phyloP scores from a whole-genome alignment of 2,888 invertebrate genomes.

The Dexiosoma caninum region DNA sequence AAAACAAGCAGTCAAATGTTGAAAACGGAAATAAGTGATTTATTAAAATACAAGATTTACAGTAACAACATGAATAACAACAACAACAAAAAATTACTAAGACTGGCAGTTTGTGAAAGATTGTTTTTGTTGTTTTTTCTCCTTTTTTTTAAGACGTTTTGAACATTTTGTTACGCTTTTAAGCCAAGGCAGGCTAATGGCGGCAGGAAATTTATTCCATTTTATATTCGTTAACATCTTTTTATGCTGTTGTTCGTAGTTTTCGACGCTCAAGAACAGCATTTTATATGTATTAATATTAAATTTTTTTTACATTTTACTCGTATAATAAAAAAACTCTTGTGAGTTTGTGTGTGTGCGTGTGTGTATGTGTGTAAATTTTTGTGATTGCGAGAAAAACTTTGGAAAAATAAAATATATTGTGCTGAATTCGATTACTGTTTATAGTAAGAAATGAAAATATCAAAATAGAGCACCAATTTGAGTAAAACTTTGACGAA shows the following conservation, averaged over 20 bases:
- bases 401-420: slow-evolving; percentile 2
- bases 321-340: too few relatives aligned
- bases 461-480: neutral
- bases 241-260: neutral
- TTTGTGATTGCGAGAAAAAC: slow-evolving; percentile 2
- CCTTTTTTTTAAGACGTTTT: slow-evolving; percentile 27
- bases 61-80: neutral
- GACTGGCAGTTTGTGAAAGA: slow-evolving; percentile 3
- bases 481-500: slow-evolving; percentile 7
- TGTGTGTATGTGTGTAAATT: neutral
- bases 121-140: too few relatives aligned
- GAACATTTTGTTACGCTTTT: neutral
- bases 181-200: slow-evolving; percentile 2
- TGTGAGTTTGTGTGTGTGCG: neutral
- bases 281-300: slow-evolving; percentile 30
- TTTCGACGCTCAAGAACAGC: slow-evolving; percentile 39
- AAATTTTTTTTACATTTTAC: neutral
- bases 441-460: neutral
- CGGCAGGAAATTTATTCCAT: neutral
- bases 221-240: neutral
- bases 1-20: slow-evolving; percentile 2
- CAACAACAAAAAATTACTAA: neutral
- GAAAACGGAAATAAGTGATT: slow-evolving; percentile 59
- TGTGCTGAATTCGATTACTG: slow-evolving; percentile 27
- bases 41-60: slow-evolving; percentile 43